Evolutionary conservation across 2,888 invertebrate species (phyloP).

Genomic region (Agriopis aurantiaria): DNA sequence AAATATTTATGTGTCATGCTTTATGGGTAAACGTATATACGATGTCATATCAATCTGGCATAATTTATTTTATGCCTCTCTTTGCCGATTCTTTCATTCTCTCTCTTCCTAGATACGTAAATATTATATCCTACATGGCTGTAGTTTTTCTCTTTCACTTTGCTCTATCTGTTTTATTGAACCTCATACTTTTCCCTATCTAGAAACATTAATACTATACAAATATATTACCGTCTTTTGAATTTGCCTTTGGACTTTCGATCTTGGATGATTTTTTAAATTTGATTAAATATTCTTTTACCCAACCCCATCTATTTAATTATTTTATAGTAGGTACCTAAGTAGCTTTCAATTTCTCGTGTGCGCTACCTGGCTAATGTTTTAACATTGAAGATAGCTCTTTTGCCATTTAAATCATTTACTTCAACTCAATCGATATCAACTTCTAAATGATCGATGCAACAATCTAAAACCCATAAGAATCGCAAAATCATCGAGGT

Average conservation of each 20-base stretch:
- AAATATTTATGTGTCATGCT: background rate
- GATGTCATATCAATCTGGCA: too few species aligned
- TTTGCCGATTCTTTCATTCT: too few species aligned
- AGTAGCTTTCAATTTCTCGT: background rate
- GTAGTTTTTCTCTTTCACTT: too few species aligned
- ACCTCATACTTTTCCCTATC: too few species aligned
- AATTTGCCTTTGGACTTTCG: background rate
- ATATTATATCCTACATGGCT: too few species aligned
- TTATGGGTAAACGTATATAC: too few species aligned
- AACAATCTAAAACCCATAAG: slow-evolving; percentile 6
- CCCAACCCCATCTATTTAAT: background rate
- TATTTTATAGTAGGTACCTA: background rate
- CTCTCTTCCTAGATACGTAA: too few species aligned
- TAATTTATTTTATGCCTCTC: too few species aligned
- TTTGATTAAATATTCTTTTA: background rate
- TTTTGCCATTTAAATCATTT: too few species aligned
- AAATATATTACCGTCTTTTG: background rate
- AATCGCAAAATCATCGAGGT: slow-evolving; percentile 21
- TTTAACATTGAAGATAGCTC: too few species aligned
- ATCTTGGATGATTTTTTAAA: background rate
- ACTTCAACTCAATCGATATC: background rate
- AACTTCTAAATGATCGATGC: slow-evolving; percentile 5
- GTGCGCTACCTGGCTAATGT: background rate
- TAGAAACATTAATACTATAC: too few species aligned
- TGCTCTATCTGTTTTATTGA: too few species aligned